Evolutionary conservation across 2,888 invertebrate genomes (phyloP), one percentile per base, ranked within the genome.

Genomic region (Tipula unca): DNA sequence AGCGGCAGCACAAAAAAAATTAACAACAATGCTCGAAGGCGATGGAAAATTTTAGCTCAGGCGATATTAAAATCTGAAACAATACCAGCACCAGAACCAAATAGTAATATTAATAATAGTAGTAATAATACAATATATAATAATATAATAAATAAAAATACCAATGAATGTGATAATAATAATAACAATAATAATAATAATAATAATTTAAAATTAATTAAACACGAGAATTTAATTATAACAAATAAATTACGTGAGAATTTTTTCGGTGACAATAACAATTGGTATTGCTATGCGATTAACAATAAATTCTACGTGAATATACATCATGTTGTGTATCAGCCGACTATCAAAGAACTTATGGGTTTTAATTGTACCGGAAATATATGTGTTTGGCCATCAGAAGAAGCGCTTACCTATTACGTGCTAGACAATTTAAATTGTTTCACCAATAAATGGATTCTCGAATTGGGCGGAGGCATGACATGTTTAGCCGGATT

Each of bases 311-410:
- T 92, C 88, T 91, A 89, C 29, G 91, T 94, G 1, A 92, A 93
- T 87, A 92, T 95, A 48, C 93, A 93, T 39, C 93, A 93, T 87
- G 90, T 93, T 85, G 92, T 92, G 86, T 92, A 93, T 86, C 93
- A 92, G 69, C 93, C 95, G 88, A 94, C 94, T 0, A 94, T 94
- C 20, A 93, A 92, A 88, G 94, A 95, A 88, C 91, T 95, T 84
- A 94, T 94, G 92, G 95, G 95, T n/a, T 95, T 95, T 90, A 95
- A 96, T 89, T 95, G 95, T 88, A 95, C 95, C 0, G 95, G 95
- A 83, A 96, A 95, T 89, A 93, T 96, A 6, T 95, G 95, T 89
- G 94, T 95, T 4, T 95, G 95, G 95, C 95, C 95, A 14, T 95
- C 95, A 0, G 95, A 95, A 90, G 95, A 95, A 90, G 94, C 95